These are phyloP conservation scores for Drosophila pectinifera DNA, from an alignment of 1,140 invertebrate species.

Conservation along the genomic window DNA sequence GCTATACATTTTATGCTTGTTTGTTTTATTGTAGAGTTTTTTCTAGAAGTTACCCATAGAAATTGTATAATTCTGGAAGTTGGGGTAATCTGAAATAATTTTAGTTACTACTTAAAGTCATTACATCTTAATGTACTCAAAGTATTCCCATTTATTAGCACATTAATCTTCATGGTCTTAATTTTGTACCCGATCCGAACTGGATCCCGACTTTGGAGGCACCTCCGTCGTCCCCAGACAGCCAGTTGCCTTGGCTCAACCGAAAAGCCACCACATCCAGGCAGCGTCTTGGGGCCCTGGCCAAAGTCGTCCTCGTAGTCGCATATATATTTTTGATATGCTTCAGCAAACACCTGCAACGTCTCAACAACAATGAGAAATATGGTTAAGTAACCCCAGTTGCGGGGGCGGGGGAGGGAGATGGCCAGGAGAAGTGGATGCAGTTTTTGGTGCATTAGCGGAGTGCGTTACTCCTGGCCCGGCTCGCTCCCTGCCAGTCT, in stretches of 20 bases:
- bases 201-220: constrained; percentile 2
- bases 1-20: too few relatives aligned
- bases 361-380: constrained; percentile 79
- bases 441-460: constrained; percentile 76
- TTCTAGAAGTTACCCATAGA: too few relatives aligned
- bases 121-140: background rate
- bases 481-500: constrained; percentile 24
- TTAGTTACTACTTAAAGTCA: too few relatives aligned
- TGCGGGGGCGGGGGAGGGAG: too few relatives aligned
- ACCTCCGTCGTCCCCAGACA: constrained; percentile 13
- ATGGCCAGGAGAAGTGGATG: constrained; percentile 23
- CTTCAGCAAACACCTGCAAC: constrained; percentile 79
- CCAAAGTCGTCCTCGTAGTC: constrained; percentile 27
- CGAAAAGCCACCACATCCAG: background rate
- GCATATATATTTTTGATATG: constrained; percentile 71
- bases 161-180: background rate
- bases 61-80: too few relatives aligned
- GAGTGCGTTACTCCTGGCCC: constrained; percentile 54
- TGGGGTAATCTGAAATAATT: too few relatives aligned
- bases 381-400: constrained; percentile 67
- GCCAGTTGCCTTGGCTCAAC: constrained; percentile 21
- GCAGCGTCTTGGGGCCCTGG: constrained; percentile 14
- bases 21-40: too few relatives aligned
- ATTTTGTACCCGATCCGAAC: background rate
- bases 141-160: background rate